Evolutionary conservation across 2,888 invertebrate species (phyloP).

Genomic region (Conus canariensis): DNA sequence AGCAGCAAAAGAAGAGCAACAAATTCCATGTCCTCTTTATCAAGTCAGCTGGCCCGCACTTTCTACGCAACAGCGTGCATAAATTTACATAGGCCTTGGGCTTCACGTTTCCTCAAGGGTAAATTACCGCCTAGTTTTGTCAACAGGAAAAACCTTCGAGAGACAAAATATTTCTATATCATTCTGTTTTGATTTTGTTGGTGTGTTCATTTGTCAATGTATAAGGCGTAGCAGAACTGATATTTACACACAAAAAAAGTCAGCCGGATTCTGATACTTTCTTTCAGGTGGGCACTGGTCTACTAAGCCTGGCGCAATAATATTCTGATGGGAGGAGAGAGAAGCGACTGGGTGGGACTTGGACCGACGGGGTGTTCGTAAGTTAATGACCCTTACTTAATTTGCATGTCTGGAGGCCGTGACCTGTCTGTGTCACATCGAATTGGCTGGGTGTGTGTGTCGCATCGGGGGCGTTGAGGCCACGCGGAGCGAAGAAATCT

Average conservation of each 20-base stretch:
- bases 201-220: not conserved
- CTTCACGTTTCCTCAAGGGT: not conserved
- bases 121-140: not conserved
- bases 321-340: not conserved
- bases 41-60: not conserved
- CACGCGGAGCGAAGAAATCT: no score
- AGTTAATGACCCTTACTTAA: not conserved
- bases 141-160: slow-evolving; percentile 3
- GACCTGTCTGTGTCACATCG: slow-evolving; percentile 21
- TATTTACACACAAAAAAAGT: not conserved
- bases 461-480: not conserved
- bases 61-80: not conserved
- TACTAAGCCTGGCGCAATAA: not conserved
- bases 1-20: not conserved
- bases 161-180: not conserved
- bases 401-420: slow-evolving; percentile 30
- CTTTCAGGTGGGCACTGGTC: not conserved
- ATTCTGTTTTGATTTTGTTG: not conserved
- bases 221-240: no score
- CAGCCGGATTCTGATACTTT: not conserved
- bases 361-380: not conserved
- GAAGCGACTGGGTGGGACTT: no score
- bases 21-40: not conserved
- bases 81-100: not conserved
- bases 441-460: not conserved